Base-by-base conservation (phyloP, 2,888 invertebrate genomes). In the Leucania comma region DNA sequence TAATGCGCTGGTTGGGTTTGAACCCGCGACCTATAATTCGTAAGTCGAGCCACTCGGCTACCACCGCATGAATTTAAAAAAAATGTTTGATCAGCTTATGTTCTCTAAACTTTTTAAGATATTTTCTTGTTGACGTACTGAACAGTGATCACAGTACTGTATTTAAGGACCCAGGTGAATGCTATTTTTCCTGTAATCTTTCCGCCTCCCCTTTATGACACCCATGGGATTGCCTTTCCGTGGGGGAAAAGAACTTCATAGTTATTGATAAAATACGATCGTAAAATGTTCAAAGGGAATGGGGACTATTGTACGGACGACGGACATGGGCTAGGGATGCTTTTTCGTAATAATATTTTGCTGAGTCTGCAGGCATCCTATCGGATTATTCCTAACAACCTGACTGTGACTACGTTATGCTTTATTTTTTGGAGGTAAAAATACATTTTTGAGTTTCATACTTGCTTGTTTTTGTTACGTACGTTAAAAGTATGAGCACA, bases 191-290 rank as follows among this genome's bases (percentile, higher is more conserved):
- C 57, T 35, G 53, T 50, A 64, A 77, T 65, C 51, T 50, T 58
- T 29, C 24, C 24, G 51, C 46, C n/a, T 14, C 46, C 26, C 22
- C 6, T 46, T 63, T 64, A 61, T 42, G 51, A 59, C 38, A 12
- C 75, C 66, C 75, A 12, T 17, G 77, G 61, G 63, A 68, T 50
- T 56, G 56, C 22, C 56, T 68, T 53, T 50, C 63, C 54, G 22
- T 58, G n/a, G 29, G 42, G 60, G 66, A 57, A 61, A 64, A 64
- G 56, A 56, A 42, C 54, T 53, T n/a, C 38, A 58, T 71, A 68
- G 61, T 66, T 83, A 87, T 88, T 85, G 78, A 82, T 83, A 75
- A 81, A 81, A 72, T 64, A 59, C 67, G 59, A 68, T 66, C 72
- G 68, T 68, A 66, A 75, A 68, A 60, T 72, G 48, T 61, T 64